These are phyloP conservation scores for Gymnothorax javanicus DNA, from an alignment of 2,797 vertebrate genomes.

Conservation along the genomic window DNA sequence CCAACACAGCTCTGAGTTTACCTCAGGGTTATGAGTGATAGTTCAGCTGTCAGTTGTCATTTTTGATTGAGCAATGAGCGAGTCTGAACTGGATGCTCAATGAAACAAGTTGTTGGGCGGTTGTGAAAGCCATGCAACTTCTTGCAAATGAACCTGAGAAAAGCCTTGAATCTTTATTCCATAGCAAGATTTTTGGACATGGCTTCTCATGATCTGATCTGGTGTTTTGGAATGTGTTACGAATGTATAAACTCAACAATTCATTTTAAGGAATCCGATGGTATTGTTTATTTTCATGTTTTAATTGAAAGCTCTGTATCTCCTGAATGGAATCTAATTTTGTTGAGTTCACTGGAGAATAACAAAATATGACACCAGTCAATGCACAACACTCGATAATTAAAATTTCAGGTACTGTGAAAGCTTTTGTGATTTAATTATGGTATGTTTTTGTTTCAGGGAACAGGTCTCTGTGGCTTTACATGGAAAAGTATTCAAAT, in stretches of 20 bases:
- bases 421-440: not conserved
- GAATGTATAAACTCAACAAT: not conserved
- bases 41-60: not conserved
- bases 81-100: not conserved
- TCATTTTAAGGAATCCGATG: not conserved
- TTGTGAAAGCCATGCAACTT: not conserved
- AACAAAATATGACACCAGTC: not conserved
- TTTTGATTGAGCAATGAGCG: not conserved
- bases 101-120: not conserved
- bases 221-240: not conserved
- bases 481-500: not conserved
- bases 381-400: not conserved
- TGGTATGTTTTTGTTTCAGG: not conserved
- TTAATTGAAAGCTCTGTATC: not conserved
- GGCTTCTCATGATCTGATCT: not conserved
- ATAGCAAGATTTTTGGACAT: not conserved
- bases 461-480: not conserved
- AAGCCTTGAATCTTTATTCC: not conserved
- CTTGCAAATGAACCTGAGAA: not conserved
- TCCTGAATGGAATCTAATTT: not conserved
- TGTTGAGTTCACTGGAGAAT: not conserved
- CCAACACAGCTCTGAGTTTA: not conserved
- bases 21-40: constrained; percentile 1
- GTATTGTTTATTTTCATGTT: not conserved
- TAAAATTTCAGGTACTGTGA: constrained; percentile 14